A percentile compares a stretch with the other conserved stretches of the same genome.
These are phyloP conservation scores for Sebastes oblongus DNA, from an alignment of 2,797 vertebrate genomes.

Conservation along the genomic window DNA sequence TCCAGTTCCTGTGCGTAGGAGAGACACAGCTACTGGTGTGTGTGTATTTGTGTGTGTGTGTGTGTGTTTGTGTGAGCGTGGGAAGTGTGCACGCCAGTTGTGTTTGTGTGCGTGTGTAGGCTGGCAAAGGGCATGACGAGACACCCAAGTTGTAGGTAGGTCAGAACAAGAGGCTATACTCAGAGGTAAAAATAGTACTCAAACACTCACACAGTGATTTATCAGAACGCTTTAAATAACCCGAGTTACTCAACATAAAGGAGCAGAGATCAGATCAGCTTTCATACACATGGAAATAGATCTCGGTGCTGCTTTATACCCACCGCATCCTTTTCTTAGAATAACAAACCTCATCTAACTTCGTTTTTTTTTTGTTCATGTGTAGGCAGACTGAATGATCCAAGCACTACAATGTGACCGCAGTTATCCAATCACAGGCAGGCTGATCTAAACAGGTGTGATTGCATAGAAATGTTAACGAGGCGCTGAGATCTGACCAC, in stretches of 20 bases:
- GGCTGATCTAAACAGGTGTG: background rate
- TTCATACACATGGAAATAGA: constrained; percentile 22
- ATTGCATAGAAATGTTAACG: background rate
- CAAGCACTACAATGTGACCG: too few species aligned
- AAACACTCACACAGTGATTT: constrained; percentile 24
- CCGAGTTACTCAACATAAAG: constrained; percentile 45
- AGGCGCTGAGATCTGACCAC: too few species aligned
- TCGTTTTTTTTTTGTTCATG: background rate
- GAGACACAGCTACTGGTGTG: constrained; percentile 55
- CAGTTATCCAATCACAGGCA: background rate
- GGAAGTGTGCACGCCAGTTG: constrained; percentile 25
- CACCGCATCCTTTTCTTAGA: background rate
- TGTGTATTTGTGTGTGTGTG: background rate
- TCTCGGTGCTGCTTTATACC: constrained; percentile 4
- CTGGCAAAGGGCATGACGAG: constrained; percentile 58
- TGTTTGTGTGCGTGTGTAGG: constrained; percentile 31
- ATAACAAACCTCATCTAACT: background rate
- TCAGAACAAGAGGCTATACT: constrained; percentile 33
- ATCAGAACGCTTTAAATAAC: constrained; percentile 47
- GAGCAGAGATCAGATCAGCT: constrained; percentile 32
- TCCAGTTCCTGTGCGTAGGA: constrained; percentile 70
- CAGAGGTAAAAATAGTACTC: constrained; percentile 47
- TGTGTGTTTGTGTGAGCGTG: constrained; percentile 25
- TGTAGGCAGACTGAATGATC: background rate
- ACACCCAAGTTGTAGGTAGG: constrained; percentile 52